Base-by-base conservation (phyloP, 2,888 invertebrate genomes). In the Troilus luridus region DNA sequence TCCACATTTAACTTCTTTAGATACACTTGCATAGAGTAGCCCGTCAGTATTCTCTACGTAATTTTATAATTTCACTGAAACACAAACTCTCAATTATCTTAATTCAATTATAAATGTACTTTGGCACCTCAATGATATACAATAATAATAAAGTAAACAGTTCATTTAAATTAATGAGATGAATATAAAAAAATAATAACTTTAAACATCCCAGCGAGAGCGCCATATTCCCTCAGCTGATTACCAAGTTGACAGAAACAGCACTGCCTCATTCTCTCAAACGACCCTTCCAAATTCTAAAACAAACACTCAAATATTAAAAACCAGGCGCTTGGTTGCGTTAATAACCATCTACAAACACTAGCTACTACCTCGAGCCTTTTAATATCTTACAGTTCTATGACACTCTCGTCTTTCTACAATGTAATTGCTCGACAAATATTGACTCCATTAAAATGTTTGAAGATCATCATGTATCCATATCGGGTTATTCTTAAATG, bases 311-410 rank as follows among this genome's bases (percentile, higher is more conserved):
- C 9, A 77, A 77, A 41, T 77, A 77, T 77, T 77, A 41, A 77
- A 19, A 77, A 77, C 27, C 27, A 77, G 14, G 41, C 19, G 72
- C 27, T 77, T 77, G 72, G 72, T 77, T 77, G 41, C 72, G 27
- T 77, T 77, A 8, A 77, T 77, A 77, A 77, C 27, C 17, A 77
- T 77, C 17, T 77, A 41, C 41, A 77, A 77, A 77, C 72, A 77
- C 27, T 41, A 17, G 8, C 72, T 24, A 8, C 41, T 19, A 27
- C 72, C 41, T 0, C 27, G 9, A 41, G 17, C 72, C 72, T 77
- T 77, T 77, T 41, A 77, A 77, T 77, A 77, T 77, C 17, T 77
- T 41, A 77, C 27, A 41, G 72, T 41, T 41, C 14, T 77, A 77
- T 17, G 72, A 77, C 72, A 41, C 41, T 77, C 72, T 77, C 17